Evolutionary conservation across 2,113 vertebrate species (phyloP).

Genomic region (human): DNA sequence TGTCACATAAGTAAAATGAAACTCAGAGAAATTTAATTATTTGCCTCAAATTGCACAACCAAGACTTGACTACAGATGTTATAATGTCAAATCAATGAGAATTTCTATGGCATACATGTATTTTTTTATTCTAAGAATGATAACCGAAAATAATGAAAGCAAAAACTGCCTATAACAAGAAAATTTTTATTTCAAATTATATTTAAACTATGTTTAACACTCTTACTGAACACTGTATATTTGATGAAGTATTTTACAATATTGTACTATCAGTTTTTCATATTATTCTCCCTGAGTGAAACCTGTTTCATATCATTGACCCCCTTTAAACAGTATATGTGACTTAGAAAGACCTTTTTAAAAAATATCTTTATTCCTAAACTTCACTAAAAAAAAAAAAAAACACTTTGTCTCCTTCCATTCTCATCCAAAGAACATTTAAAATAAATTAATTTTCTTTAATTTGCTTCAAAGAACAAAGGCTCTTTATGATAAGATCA

Average conservation of each 20-base stretch:
- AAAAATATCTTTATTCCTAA: not conserved
- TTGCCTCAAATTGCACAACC: not conserved
- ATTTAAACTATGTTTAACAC: not conserved
- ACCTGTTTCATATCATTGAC: not conserved
- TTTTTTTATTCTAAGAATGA: not conserved
- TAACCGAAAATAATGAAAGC: not conserved
- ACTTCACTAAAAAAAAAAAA: not conserved
- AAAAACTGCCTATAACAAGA: not conserved
- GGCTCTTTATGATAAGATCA: not conserved
- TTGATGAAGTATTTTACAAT: not conserved
- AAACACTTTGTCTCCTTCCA: not conserved
- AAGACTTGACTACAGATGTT: not conserved
- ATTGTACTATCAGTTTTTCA: not conserved
- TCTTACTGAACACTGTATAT: not conserved
- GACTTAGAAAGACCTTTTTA: not conserved
- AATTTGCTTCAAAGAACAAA: not conserved
- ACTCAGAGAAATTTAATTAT: conserved; percentile 1
- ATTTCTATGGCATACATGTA: not conserved
- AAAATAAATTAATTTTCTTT: not conserved
- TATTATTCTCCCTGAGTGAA: not conserved
- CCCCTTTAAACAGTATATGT: not conserved
- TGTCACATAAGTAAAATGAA: not conserved
- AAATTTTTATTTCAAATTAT: not conserved
- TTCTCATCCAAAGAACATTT: not conserved
- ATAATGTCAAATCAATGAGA: not conserved